A percentile compares a stretch with the other conserved stretches of the same genome.
phyloP scores from a whole-genome alignment of 2,113 vertebrate species.

The Salvelinus alpinus region DNA sequence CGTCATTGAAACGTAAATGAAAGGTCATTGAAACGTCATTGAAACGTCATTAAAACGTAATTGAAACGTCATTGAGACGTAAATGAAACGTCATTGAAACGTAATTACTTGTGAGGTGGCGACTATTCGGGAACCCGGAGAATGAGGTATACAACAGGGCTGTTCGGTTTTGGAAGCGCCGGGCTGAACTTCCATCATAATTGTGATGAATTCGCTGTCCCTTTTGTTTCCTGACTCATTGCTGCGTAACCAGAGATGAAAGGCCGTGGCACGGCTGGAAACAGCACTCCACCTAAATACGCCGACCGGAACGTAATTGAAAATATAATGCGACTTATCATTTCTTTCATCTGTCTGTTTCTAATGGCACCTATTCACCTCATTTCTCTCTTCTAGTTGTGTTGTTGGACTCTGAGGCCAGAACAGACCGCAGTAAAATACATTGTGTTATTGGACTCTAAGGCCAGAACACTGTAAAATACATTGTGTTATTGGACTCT shows the following conservation, averaged over 20 bases:
- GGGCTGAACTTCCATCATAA: constrained; percentile 65
- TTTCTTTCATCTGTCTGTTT: constrained; percentile 14
- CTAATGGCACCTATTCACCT: background rate
- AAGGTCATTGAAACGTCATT: constrained; percentile 65
- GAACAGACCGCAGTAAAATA: background rate
- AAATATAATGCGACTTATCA: constrained; percentile 28
- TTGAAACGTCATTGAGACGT: constrained; percentile 64
- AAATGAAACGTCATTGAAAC: constrained; percentile 39
- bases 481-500: no score
- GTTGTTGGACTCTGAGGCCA: background rate
- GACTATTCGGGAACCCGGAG: constrained; percentile 49
- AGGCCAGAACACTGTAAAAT: no score
- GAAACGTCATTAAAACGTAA: constrained; percentile 65
- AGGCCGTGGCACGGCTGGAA: constrained; percentile 15
- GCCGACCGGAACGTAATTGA: constrained; percentile 15
- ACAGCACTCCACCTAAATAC: constrained; percentile 4
- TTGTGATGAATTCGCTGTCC: constrained; percentile 71
- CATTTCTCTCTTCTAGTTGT: background rate
- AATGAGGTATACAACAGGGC: constrained; percentile 65
- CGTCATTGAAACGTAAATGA: constrained; percentile 71
- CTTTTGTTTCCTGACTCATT: constrained; percentile 41
- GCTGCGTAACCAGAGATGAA: constrained; percentile 56
- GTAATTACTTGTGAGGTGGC: constrained; percentile 71
- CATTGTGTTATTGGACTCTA: no score
- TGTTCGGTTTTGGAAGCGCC: constrained; percentile 5